Evolutionary conservation across 64 coral and sea anemone species (phyloP).

Genomic region (Stichodactyla mertensii): DNA sequence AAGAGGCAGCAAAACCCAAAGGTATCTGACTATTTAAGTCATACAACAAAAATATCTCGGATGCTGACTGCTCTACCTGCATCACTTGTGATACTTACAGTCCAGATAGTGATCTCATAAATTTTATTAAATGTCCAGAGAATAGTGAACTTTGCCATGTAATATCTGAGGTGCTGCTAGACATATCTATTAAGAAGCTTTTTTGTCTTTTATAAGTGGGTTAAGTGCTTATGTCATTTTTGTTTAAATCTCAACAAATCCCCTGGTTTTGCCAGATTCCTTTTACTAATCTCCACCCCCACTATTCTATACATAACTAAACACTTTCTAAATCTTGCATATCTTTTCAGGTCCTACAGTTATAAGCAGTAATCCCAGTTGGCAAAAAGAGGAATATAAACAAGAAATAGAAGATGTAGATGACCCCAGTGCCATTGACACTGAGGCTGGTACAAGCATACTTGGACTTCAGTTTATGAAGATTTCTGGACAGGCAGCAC

Average conservation of each 20-base stretch:
- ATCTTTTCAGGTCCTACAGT: conserved; percentile 25
- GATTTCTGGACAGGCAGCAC: conserved; percentile 1
- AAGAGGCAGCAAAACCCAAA: not conserved
- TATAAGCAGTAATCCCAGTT: conserved; percentile 44
- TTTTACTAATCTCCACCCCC: no score
- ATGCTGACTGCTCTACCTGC: no score
- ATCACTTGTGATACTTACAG: not conserved
- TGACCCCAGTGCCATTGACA: not conserved
- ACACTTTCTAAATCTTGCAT: not conserved
- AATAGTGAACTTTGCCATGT: not conserved
- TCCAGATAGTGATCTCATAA: not conserved
- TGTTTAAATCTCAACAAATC: no score
- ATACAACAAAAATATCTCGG: no score
- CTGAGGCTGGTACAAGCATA: conserved; percentile 37
- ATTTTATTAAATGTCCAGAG: not conserved
- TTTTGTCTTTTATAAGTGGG: no score
- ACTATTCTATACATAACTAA: no score
- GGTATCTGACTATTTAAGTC: not conserved
- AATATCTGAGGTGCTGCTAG: no score
- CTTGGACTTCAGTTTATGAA: conserved; percentile 43
- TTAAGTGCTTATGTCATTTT: no score
- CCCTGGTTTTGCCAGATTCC: no score
- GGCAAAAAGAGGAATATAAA: conserved; percentile 16
- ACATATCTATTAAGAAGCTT: not conserved
- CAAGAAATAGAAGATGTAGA: not conserved